Percentiles rank a stretch among this genome's conserved stretches.
Conservation (phyloP, 2,797 vertebrate species). For the Eidolon dupreanum region DNA sequence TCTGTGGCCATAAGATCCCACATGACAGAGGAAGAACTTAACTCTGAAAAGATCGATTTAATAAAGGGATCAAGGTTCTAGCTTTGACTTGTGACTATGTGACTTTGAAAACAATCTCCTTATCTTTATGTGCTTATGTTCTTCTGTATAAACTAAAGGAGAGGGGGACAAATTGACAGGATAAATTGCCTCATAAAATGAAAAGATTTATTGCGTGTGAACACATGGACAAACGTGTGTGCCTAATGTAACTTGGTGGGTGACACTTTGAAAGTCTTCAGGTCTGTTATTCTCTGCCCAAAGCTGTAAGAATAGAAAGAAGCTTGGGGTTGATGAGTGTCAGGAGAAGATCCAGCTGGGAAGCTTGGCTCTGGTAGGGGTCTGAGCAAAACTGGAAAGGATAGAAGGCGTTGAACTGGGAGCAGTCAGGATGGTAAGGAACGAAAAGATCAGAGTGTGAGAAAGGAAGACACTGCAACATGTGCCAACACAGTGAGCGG, state of each 20-base stretch:
- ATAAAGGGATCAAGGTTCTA: background rate
- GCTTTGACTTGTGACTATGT: background rate
- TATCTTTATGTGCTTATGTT: background rate
- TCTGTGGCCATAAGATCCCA: background rate
- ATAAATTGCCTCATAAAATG: conserved; percentile 18
- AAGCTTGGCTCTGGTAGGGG: background rate
- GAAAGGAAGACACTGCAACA: background rate
- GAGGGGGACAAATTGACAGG: background rate
- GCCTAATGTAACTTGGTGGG: background rate
- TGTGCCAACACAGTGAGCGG: background rate
- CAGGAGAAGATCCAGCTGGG: background rate
- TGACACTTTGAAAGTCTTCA: background rate
- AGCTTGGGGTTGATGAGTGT: background rate
- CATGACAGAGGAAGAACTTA: background rate
- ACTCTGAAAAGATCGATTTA: conserved; percentile 17
- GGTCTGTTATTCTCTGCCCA: background rate
- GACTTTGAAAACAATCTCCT: conserved; percentile 27
- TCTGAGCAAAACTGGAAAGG: background rate
- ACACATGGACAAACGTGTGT: background rate
- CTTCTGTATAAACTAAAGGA: background rate
- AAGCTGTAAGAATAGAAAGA: background rate
- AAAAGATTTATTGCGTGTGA: conserved; percentile 42
- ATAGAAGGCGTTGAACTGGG: background rate
- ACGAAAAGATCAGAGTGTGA: background rate
- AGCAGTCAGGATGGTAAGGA: background rate